Percentiles rank a stretch among this genome's conserved stretches.
Evolutionary conservation across 2,113 vertebrate species (phyloP).

Genomic region (Reinhardtius hippoglossoides): DNA sequence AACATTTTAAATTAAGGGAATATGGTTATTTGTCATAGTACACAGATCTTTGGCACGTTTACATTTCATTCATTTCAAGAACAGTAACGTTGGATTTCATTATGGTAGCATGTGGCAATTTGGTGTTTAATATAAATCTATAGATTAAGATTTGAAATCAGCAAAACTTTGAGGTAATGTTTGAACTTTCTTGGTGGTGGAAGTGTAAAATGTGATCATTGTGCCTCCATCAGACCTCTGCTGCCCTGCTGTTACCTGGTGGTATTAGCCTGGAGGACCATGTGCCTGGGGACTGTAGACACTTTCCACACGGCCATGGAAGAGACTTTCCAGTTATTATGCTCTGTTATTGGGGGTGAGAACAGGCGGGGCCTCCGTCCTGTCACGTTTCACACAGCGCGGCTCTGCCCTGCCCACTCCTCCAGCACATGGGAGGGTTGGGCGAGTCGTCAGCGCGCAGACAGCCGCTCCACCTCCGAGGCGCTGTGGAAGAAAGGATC

Average conservation of each 20-base stretch:
- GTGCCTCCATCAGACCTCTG: background rate
- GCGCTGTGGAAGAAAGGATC: constrained; percentile 65
- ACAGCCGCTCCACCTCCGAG: constrained; percentile 77
- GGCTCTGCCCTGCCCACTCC: constrained; percentile 45
- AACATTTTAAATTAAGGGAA: no score
- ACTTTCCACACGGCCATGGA: constrained; percentile 3
- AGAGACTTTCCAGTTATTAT: constrained; percentile 29
- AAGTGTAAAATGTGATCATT: no score
- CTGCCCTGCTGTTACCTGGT: background rate
- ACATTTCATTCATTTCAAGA: no score
- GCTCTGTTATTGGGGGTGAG: background rate
- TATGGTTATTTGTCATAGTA: no score
- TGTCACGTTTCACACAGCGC: constrained; percentile 60
- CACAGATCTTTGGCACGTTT: no score
- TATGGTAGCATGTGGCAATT: no score
- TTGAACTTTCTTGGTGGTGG: no score
- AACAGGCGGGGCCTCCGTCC: constrained; percentile 37
- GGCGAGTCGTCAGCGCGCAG: constrained; percentile 57
- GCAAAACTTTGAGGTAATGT: no score
- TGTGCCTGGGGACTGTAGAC: background rate
- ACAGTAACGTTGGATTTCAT: no score
- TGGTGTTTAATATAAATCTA: no score
- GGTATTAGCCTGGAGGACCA: background rate
- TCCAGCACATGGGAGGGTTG: constrained; percentile 62
- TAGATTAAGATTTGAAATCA: no score